A percentile compares a stretch with the other conserved stretches of the same genome.
Conservation (phyloP, 2,888 invertebrate genomes). For the Escarpia spicata region DNA sequence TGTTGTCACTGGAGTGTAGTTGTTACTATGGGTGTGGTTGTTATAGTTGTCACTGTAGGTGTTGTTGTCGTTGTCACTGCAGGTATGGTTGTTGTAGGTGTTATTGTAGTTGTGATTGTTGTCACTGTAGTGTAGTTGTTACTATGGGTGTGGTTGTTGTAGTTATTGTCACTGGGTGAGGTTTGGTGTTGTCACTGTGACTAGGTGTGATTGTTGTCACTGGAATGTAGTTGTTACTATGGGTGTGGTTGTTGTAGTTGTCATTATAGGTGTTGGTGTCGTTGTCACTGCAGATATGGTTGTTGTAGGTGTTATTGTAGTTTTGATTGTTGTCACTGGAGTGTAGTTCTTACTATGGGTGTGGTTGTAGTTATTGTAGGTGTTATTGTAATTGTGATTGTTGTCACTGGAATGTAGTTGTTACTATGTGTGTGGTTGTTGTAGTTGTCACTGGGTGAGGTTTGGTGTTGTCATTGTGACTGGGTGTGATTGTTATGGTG, state of each 20-base stretch:
- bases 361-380: too few relatives aligned
- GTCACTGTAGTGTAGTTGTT: background rate
- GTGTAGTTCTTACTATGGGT: too few relatives aligned
- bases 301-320: too few relatives aligned
- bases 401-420: background rate
- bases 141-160: background rate
- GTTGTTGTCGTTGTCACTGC: too few relatives aligned
- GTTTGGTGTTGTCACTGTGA: background rate
- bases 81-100: too few relatives aligned
- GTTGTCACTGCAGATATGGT: background rate
- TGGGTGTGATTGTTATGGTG: background rate
- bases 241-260: background rate
- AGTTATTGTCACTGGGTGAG: background rate
- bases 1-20: background rate
- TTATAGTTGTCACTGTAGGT: too few relatives aligned
- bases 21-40: too few relatives aligned
- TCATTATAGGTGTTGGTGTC: background rate
- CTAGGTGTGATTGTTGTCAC: background rate
- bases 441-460: too few relatives aligned
- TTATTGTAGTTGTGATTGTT: background rate
- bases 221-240: too few relatives aligned
- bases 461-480: too few relatives aligned
- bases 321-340: background rate
- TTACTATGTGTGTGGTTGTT: too few relatives aligned
- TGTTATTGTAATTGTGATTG: background rate